Evolutionary conservation across 1,140 invertebrate genomes (phyloP).

Genomic region (Atta cephalotes): DNA sequence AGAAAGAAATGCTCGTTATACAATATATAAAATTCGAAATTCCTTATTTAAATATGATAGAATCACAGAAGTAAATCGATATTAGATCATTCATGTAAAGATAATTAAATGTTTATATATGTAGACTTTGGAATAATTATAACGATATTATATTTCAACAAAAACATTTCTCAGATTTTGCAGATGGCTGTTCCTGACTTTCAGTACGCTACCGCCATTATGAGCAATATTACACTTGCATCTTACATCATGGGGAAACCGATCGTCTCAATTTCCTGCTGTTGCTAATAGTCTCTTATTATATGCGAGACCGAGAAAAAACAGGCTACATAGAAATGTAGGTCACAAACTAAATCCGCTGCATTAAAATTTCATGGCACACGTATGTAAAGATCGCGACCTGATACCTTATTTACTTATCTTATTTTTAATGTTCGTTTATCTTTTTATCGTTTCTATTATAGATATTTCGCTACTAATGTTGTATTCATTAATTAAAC

Average conservation of each 20-base stretch:
- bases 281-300: neutral
- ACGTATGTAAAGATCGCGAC: neutral
- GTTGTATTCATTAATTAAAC: neutral
- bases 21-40: neutral
- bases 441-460: neutral
- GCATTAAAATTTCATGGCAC: conserved; percentile 26
- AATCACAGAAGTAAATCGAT: neutral
- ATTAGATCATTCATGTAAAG: neutral
- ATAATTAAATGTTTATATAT: neutral
- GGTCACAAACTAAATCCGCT: neutral
- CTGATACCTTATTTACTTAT: neutral
- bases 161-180: no score
- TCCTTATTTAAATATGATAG: neutral
- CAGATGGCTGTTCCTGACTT: no score
- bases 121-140: no score
- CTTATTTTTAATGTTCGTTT: neutral
- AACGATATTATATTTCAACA: no score
- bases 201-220: no score
- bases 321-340: neutral
- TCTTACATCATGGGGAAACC: no score
- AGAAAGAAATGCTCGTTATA: no score
- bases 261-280: neutral
- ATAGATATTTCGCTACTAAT: neutral
- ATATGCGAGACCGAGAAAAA: neutral
- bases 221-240: no score